Base-by-base conservation (phyloP, 2,888 invertebrate genomes). In the Cistogaster globosa region DNA sequence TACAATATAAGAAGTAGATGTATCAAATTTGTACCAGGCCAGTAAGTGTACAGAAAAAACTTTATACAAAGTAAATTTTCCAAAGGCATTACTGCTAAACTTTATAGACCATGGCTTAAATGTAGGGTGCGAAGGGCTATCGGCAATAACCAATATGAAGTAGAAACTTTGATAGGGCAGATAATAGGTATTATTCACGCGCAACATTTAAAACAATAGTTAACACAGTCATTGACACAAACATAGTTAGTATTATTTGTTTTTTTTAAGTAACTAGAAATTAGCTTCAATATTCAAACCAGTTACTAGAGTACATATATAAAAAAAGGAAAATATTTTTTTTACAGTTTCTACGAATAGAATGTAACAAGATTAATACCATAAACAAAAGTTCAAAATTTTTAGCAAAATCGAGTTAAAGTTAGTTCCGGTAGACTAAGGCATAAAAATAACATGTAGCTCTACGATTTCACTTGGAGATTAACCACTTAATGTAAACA, bases 101-200 rank as follows among this genome's bases (percentile, higher is more conserved):
- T 62, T 36, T 62, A 38, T n/a, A 36, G 36, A 2, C 62, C 62
- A 16, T 62, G 62, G 38, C 18, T 62, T 9, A 62, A 62, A 38
- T 62, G 38, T 18, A 16, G 62, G 9, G 38, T 62, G 14, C n/a
- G n/a, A 8, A 62, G 38, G 18, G n/a, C 32, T 36, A 18, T 62
- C 12, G 62, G 62, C 16, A 36, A 38, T 8, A 62, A 38, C n/a
- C 38, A 18, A n/a, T 62, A 38, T 18, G 62, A 62, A 38, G 36
- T 38, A 38, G 62, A 38, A n/a, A 38, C 38, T 18, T 9, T 62
- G 18, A 38, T 18, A 1, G 62, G 62, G 12, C 36, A 38, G 18
- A 18, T n/a, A n/a, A 60, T 32, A 26, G 58, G 32, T 2, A 14
- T 32, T 4, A 2, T 60, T 1, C 58, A 60, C 16, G 58, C 22